Evolutionary conservation across 1,140 invertebrate species (phyloP).

Genomic region (Brachionus rotundiformis): DNA sequence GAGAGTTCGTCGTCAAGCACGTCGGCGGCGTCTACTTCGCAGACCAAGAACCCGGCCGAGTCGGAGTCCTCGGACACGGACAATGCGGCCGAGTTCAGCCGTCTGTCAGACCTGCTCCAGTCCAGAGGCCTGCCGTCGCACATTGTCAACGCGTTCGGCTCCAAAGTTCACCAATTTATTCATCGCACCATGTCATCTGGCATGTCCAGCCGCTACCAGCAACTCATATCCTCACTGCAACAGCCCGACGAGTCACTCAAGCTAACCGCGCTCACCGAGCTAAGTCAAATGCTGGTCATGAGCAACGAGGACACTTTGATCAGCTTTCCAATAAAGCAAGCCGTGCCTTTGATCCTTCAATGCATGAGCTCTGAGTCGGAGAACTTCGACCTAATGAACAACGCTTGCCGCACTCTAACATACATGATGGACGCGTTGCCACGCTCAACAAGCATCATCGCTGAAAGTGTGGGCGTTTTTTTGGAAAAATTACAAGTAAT

Average conservation of each 20-base stretch:
- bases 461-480: constrained; percentile 87
- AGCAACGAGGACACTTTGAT: constrained; percentile 97
- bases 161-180: constrained; percentile 93
- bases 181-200: constrained; percentile 77
- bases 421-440: constrained; percentile 99
- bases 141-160: constrained; percentile 83
- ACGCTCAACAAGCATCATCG: constrained; percentile 88
- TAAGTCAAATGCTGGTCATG: constrained; percentile 97
- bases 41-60: not conserved
- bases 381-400: constrained; percentile 99
- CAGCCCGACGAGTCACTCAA: constrained; percentile 88
- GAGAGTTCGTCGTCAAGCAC: constrained; percentile 28
- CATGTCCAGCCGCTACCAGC: constrained; percentile 26
- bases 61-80: constrained; percentile 46
- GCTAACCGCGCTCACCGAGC: constrained; percentile 89
- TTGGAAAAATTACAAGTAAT: constrained; percentile 80
- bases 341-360: constrained; percentile 71
- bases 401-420: constrained; percentile 92
- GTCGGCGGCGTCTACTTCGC: not conserved
- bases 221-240: constrained; percentile 64
- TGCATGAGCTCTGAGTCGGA: constrained; percentile 71
- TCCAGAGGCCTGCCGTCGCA: constrained; percentile 89
- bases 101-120: constrained; percentile 79
- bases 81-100: not conserved
- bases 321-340: constrained; percentile 95